Evolutionary conservation across 1,140 invertebrate genomes (phyloP).

Genomic region (Megathymus violae): DNA sequence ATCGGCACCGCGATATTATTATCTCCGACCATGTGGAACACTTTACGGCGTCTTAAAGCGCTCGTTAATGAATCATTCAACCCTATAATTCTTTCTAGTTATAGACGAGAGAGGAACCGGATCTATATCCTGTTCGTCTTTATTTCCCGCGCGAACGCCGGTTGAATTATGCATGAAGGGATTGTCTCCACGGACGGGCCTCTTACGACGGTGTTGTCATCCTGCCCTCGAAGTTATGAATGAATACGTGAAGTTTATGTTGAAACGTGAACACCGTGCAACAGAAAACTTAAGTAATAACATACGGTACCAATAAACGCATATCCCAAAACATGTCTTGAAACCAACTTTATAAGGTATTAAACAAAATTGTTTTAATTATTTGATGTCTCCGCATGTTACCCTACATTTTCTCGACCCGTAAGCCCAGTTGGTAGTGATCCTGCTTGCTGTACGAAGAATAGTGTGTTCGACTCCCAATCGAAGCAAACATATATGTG

Average conservation of each 20-base stretch:
- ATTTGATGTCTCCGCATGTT: too few relatives aligned
- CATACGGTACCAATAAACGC: too few relatives aligned
- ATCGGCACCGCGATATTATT: conserved; percentile 10
- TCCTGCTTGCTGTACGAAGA: too few relatives aligned
- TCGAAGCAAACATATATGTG: too few relatives aligned
- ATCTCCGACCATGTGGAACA: conserved; percentile 23
- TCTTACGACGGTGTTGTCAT: conserved; percentile 22
- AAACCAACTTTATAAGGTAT: too few relatives aligned
- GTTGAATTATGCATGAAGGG: conserved; percentile 60
- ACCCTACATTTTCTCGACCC: too few relatives aligned
- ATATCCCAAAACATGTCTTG: too few relatives aligned
- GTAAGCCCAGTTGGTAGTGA: too few relatives aligned
- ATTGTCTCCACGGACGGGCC: conserved; percentile 22
- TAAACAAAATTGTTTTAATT: too few relatives aligned
- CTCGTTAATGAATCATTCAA: conserved; percentile 41
- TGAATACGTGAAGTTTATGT: conserved; percentile 20
- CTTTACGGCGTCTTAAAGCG: conserved; percentile 22
- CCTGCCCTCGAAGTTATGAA: conserved; percentile 22
- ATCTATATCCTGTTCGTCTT: conserved; percentile 67
- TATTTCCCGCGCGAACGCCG: conserved; percentile 47
- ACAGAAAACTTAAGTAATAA: too few relatives aligned
- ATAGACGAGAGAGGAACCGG: conserved; percentile 56
- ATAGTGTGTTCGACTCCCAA: too few relatives aligned
- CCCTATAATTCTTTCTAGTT: conserved; percentile 34
- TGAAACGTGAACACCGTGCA: background rate